Evolutionary conservation across 2,888 invertebrate species (phyloP).

Genomic region (Leptura quadrifasciata): DNA sequence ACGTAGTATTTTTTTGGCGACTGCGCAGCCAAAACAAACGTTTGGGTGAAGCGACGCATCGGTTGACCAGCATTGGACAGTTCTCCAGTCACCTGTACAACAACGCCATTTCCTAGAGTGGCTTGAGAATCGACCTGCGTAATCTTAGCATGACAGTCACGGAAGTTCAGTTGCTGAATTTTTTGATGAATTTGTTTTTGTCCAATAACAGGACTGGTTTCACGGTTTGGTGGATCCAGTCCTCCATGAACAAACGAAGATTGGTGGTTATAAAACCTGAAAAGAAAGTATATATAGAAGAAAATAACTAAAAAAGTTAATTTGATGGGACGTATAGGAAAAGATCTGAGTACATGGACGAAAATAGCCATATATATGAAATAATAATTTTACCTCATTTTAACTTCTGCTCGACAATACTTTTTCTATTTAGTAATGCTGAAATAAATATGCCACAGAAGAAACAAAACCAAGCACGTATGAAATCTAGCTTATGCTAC

Average conservation of each 20-base stretch:
- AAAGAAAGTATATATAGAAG: conserved; percentile 48
- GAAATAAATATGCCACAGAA: no score
- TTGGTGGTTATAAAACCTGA: conserved; percentile 95
- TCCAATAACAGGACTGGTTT: conserved; percentile 89
- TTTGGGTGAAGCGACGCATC: conserved; percentile 98
- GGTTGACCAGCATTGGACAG: conserved; percentile 96
- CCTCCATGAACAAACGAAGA: conserved; percentile 98
- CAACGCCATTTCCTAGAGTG: conserved; percentile 94
- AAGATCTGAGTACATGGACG: no score
- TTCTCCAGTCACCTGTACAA: conserved; percentile 98
- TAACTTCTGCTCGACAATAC: no score
- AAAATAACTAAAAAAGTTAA: no score
- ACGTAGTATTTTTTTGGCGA: conserved; percentile 99
- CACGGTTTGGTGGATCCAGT: conserved; percentile 87
- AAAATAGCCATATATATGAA: no score
- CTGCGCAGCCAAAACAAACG: conserved; percentile 96
- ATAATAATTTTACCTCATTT: no score
- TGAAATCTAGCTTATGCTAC: no score
- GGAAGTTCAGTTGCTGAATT: conserved; percentile 95
- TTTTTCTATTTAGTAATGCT: no score
- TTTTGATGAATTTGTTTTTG: conserved; percentile 97
- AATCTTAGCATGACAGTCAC: conserved; percentile 98
- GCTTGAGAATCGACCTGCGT: conserved; percentile 92
- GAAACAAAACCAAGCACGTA: no score
- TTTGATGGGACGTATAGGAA: no score